phyloP scores from a whole-genome alignment of 2,113 vertebrate genomes.

The Notothenia rossii region DNA sequence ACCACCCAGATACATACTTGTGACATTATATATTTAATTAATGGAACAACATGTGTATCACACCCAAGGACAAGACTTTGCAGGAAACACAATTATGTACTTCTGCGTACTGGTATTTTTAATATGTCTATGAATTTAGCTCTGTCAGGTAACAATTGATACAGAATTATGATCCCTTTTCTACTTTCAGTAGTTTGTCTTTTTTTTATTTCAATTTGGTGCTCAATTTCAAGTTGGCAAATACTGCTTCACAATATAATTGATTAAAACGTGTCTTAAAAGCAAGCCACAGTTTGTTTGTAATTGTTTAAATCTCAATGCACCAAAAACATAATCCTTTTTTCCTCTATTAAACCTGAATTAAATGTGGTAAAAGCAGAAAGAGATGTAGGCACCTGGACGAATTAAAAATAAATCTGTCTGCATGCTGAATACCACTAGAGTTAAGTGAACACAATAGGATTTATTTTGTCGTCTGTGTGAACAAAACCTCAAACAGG shows the following conservation, averaged over 20 bases:
- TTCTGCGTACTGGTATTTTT: neutral
- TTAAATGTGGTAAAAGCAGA: neutral
- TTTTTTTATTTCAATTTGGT: neutral
- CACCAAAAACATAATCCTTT: neutral
- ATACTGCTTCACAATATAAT: neutral
- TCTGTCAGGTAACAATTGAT: neutral
- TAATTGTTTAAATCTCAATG: neutral
- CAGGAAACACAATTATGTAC: neutral
- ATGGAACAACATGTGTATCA: neutral
- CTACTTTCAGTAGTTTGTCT: neutral
- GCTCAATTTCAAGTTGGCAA: neutral
- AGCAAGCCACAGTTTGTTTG: neutral
- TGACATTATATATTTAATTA: neutral
- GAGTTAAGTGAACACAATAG: neutral
- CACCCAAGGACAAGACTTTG: neutral
- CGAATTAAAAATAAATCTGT: neutral
- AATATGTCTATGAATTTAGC: neutral
- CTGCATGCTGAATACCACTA: neutral
- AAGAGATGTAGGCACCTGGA: neutral
- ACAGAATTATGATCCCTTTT: neutral
- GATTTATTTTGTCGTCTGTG: neutral
- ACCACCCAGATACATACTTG: neutral
- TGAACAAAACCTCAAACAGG: slow-evolving; percentile 27
- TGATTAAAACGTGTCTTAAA: neutral
- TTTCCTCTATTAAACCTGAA: neutral